Conservation (phyloP, 2,888 invertebrate species). For the Halictus quadricinctus region DNA sequence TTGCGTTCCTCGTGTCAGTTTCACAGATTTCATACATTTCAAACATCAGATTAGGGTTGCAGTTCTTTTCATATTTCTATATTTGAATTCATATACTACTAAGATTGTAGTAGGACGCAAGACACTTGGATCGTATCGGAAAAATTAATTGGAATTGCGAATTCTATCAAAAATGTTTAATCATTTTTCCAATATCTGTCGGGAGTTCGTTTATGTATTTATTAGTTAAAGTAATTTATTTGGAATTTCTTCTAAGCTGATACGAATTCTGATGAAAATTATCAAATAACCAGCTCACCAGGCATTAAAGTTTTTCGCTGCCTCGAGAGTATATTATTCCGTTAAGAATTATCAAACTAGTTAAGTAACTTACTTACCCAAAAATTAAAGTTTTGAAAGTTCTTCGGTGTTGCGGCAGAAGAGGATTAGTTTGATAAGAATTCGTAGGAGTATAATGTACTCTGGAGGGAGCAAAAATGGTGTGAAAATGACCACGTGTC, state of each 20-base stretch:
- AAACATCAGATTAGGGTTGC: no score
- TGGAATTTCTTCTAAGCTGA: background rate
- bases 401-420: background rate
- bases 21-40: no score
- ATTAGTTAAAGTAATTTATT: background rate
- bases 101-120: background rate
- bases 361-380: background rate
- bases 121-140: no score
- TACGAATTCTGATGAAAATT: background rate
- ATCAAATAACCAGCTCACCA: background rate
- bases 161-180: background rate
- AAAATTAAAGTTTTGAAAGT: conserved; percentile 3
- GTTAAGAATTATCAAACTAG: conserved; percentile 25
- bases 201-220: background rate
- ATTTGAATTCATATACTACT: background rate
- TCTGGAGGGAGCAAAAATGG: background rate
- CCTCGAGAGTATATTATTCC: background rate
- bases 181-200: background rate
- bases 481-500: background rate
- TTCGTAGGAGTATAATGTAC: background rate
- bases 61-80: background rate
- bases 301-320: background rate
- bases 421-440: conserved; percentile 4
- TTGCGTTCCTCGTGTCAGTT: no score
- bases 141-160: background rate